A percentile compares a stretch with the other conserved stretches of the same genome.
Conservation (phyloP, 2,888 invertebrate species). For the Andrena minutula region DNA sequence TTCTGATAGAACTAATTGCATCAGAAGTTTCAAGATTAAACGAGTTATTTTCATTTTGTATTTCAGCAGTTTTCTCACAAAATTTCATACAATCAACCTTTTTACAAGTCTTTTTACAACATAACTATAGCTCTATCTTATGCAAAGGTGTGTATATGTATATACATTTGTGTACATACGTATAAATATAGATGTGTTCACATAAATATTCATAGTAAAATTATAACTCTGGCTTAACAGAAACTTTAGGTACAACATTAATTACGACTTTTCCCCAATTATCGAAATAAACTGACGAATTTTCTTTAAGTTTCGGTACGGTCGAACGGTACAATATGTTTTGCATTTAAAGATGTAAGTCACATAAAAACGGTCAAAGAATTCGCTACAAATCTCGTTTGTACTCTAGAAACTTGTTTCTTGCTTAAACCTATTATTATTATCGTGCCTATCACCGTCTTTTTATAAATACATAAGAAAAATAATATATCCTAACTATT, state of each 20-base stretch:
- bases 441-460: constrained; percentile 52
- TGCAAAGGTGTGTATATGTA: constrained; percentile 20
- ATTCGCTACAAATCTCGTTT: constrained; percentile 45
- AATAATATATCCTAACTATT: constrained; percentile 59
- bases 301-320: constrained; percentile 17
- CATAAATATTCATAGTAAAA: constrained; percentile 40
- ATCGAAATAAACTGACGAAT: neutral
- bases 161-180: constrained; percentile 21
- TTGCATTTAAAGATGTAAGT: constrained; percentile 39
- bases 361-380: constrained; percentile 34
- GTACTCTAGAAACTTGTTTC: constrained; percentile 53
- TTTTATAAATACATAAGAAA: constrained; percentile 66
- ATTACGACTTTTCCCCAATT: constrained; percentile 1
- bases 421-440: constrained; percentile 49
- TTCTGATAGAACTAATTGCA: constrained; percentile 52
- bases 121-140: constrained; percentile 25
- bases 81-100: constrained; percentile 44
- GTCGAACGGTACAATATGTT: constrained; percentile 11
- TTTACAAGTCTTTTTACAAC: constrained; percentile 42
- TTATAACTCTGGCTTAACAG: neutral
- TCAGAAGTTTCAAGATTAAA: constrained; percentile 62
- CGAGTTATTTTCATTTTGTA: constrained; percentile 26
- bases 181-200: constrained; percentile 19
- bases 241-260: constrained; percentile 11
- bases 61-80: constrained; percentile 34